Conservation (phyloP, 2,888 invertebrate species). For the Ectropis crepuscularia region DNA sequence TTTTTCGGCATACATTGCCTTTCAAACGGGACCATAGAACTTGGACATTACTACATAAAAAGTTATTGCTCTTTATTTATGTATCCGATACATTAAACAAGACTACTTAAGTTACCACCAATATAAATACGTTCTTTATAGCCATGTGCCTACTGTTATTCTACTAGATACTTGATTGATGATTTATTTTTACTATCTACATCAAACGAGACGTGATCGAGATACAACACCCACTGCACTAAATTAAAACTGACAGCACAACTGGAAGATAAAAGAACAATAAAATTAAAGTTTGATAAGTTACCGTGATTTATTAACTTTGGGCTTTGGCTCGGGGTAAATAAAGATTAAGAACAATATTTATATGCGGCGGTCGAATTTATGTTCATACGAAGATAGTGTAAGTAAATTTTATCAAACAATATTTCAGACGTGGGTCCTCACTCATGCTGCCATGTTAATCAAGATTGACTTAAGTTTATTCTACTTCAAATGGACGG, state of each 20-base stretch:
- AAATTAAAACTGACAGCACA: constrained; percentile 43
- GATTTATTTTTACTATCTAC: constrained; percentile 55
- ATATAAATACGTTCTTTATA: constrained; percentile 38
- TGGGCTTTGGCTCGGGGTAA: constrained; percentile 18
- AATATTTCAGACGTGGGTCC: constrained; percentile 4
- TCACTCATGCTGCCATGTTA: constrained; percentile 3
- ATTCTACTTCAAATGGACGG: background rate
- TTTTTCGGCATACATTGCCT: no score
- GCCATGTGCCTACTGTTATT: constrained; percentile 35
- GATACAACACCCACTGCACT: constrained; percentile 29
- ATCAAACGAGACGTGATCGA: constrained; percentile 44
- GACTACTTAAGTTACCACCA: constrained; percentile 32
- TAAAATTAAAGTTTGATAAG: constrained; percentile 61
- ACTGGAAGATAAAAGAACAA: constrained; percentile 53
- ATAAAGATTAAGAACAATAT: constrained; percentile 24
- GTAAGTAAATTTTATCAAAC: constrained; percentile 4
- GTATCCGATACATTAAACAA: constrained; percentile 11
- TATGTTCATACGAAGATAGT: constrained; percentile 16
- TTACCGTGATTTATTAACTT: constrained; percentile 51
- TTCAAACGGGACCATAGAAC: no score
- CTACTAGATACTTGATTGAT: constrained; percentile 52
- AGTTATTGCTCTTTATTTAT: constrained; percentile 24
- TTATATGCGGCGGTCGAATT: constrained; percentile 18
- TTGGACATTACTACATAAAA: no score
- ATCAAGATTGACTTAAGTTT: constrained; percentile 1